A percentile compares a stretch with the other conserved stretches of the same genome.
These are phyloP conservation scores for pig (Sus scrofa) DNA, from an alignment of 2,113 vertebrate genomes.

Conservation along the genomic window T2T-Sscrofa CM000824.6:120660501-120661000, in stretches of 20 bases:
- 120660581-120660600: constrained; percentile 33
- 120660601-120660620: neutral
- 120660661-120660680: no score
- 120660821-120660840: no score
- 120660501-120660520: neutral
- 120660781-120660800: no score
- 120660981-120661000: neutral
- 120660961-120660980: neutral
- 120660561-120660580: constrained; percentile 12
- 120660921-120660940: neutral
- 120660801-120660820: no score
- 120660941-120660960: neutral
- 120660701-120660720: no score
- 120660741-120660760: no score
- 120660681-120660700: no score
- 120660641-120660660: neutral
- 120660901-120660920: neutral
- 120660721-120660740: no score
- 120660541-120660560: neutral
- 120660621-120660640: neutral
- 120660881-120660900: no score
- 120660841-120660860: no score
- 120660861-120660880: no score
- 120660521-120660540: neutral
- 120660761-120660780: no score